Evolutionary conservation across 2,888 invertebrate genomes (phyloP).

Genomic region (Mesodorylaimus sp.): DNA sequence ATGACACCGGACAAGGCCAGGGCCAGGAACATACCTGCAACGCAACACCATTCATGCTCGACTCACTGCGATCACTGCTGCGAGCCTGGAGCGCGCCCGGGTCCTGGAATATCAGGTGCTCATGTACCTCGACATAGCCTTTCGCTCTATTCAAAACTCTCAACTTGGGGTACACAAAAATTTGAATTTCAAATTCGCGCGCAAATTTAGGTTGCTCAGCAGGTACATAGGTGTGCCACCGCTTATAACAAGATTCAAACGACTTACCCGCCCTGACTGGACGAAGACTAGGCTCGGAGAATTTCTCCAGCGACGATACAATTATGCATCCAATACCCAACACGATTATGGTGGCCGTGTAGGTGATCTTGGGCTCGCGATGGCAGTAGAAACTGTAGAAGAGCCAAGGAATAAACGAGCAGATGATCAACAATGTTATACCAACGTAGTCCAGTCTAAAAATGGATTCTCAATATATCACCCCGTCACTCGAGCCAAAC

Average conservation of each 20-base stretch:
- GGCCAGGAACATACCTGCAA: slow-evolving; percentile 65
- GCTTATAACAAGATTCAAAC: background rate
- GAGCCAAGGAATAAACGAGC: slow-evolving; percentile 97
- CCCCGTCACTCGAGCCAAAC: no score
- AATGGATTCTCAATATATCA: slow-evolving; percentile 11
- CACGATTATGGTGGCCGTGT: slow-evolving; percentile 71
- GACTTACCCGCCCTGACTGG: slow-evolving; percentile 61
- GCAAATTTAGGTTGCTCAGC: no score
- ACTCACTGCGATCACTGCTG: no score
- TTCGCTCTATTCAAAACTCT: no score
- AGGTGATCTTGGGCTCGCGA: slow-evolving; percentile 72
- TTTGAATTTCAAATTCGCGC: no score
- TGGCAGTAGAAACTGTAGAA: slow-evolving; percentile 99
- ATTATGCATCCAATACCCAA: slow-evolving; percentile 80
- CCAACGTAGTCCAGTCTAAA: slow-evolving; percentile 86
- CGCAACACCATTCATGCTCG: no score
- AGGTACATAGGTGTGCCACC: no score
- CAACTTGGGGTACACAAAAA: no score
- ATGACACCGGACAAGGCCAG: slow-evolving; percentile 70
- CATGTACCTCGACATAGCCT: no score
- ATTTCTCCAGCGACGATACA: slow-evolving; percentile 91
- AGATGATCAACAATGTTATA: slow-evolving; percentile 90
- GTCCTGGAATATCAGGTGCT: no score
- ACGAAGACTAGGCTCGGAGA: slow-evolving; percentile 74
- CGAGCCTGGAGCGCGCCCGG: no score